Conservation (phyloP, 1,140 invertebrate species). For the Latrodectus geometricus region DNA sequence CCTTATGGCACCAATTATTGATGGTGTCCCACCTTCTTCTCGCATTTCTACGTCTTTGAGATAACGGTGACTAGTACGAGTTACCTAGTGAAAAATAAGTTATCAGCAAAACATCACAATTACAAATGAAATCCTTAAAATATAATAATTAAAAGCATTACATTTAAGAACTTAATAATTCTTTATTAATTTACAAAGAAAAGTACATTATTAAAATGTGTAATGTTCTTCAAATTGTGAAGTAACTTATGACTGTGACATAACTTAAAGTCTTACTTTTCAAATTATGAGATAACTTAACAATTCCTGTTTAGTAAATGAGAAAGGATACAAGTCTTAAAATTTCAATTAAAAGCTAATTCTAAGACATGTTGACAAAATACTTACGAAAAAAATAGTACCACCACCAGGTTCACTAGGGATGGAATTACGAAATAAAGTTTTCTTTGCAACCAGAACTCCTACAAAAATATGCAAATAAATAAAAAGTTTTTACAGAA, state of each 20-base stretch:
- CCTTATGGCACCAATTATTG: conserved; percentile 84
- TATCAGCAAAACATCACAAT: background rate
- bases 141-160: too few species aligned
- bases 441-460: conserved; percentile 78
- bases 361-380: too few species aligned
- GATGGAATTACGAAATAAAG: conserved; percentile 73
- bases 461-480: conserved; percentile 68
- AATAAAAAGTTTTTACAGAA: too few species aligned
- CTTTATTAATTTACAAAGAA: too few species aligned
- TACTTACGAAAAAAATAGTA: conserved; percentile 76
- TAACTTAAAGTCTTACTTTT: too few species aligned
- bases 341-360: background rate
- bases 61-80: conserved; percentile 72
- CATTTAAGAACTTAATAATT: too few species aligned
- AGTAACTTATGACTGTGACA: too few species aligned
- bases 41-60: conserved; percentile 77
- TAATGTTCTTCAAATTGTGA: too few species aligned
- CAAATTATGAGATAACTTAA: too few species aligned
- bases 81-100: conserved; percentile 64
- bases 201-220: too few species aligned
- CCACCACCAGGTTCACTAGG: conserved; percentile 75
- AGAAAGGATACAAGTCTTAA: background rate
- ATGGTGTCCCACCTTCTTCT: conserved; percentile 88
- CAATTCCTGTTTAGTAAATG: background rate
- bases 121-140: background rate